Evolutionary conservation across 2,797 vertebrate species (phyloP).

Genomic region (Pygocentrus nattereri): DNA sequence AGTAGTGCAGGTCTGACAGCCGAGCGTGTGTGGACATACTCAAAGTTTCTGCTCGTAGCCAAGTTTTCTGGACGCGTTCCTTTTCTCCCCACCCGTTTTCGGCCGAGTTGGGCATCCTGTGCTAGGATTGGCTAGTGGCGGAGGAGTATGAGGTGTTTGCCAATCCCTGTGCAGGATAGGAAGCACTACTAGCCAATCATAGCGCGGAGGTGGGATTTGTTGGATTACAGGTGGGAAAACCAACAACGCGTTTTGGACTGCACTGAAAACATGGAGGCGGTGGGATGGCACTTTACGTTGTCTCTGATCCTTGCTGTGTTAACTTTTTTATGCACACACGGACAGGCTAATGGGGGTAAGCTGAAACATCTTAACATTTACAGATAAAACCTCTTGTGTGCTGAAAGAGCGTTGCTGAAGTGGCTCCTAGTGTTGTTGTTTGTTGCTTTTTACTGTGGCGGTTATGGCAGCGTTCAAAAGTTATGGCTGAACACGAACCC

Average conservation of each 20-base stretch:
- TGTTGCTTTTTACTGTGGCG: background rate
- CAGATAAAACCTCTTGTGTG: too few species aligned
- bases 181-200: background rate
- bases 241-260: background rate
- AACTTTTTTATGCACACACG: slow-evolving; percentile 23
- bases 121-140: background rate
- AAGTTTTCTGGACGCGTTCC: background rate
- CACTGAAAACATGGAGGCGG: slow-evolving; percentile 69
- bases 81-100: background rate
- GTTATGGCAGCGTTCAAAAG: background rate
- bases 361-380: background rate
- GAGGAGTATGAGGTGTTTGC: background rate
- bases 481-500: background rate
- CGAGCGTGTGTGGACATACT: background rate
- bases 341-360: slow-evolving; percentile 68
- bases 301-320: slow-evolving; percentile 53
- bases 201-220: background rate
- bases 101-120: background rate
- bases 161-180: background rate
- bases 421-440: background rate
- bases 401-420: background rate
- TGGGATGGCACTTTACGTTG: background rate
- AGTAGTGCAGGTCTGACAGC: background rate
- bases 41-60: background rate
- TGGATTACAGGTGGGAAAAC: background rate